Conservation (phyloP, 2,888 invertebrate genomes). For the Argyresthia goedartella region DNA sequence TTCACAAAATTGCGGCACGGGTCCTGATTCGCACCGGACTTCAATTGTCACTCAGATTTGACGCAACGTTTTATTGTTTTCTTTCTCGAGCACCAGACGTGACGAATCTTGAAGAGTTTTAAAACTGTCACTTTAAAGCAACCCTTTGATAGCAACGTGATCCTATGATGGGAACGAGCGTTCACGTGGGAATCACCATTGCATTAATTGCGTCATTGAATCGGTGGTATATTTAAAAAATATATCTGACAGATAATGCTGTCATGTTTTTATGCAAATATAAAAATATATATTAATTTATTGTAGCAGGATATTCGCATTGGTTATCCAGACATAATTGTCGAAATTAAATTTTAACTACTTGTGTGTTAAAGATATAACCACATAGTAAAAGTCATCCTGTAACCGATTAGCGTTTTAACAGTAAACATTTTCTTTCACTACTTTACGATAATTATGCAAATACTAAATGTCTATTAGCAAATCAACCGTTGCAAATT, state of each 20-base stretch:
- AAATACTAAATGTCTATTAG: constrained; percentile 47
- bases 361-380: constrained; percentile 41
- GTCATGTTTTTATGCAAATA: too few relatives aligned
- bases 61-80: constrained; percentile 44
- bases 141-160: constrained; percentile 46
- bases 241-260: too few relatives aligned
- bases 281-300: too few relatives aligned
- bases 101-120: constrained; percentile 52
- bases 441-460: constrained; percentile 46
- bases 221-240: too few relatives aligned
- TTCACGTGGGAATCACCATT: not conserved
- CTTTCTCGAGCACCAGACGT: constrained; percentile 40
- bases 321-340: not conserved
- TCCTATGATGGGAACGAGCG: constrained; percentile 21
- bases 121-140: constrained; percentile 50
- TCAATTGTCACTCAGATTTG: constrained; percentile 57
- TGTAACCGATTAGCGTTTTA: constrained; percentile 26
- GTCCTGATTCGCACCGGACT: constrained; percentile 46
- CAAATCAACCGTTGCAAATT: constrained; percentile 71
- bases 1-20: constrained; percentile 45
- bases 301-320: not conserved
- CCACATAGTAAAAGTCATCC: constrained; percentile 49
- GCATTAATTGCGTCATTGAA: not conserved
- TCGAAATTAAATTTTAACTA: constrained; percentile 40
- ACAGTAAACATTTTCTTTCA: constrained; percentile 19